Evolutionary conservation across 1,140 invertebrate genomes (phyloP).

Genomic region (Meloidogyne hapla): DNA sequence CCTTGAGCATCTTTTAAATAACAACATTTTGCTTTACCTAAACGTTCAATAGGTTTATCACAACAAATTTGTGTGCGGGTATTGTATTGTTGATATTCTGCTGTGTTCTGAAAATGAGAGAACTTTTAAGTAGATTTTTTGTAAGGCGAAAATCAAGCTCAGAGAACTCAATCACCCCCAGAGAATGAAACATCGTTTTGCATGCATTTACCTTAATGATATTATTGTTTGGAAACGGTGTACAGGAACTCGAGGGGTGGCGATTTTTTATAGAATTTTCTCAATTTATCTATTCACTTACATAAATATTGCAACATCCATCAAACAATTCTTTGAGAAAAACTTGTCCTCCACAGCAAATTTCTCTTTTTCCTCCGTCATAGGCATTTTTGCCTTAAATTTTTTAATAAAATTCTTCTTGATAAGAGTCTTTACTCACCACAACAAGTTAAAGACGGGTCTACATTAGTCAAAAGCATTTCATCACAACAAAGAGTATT

Average conservation of each 20-base stretch:
- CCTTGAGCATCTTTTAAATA: conserved; percentile 38
- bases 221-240: no score
- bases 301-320: conserved; percentile 43
- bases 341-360: conserved; percentile 48
- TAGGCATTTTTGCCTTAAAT: conserved; percentile 31
- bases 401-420: not conserved
- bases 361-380: conserved; percentile 47
- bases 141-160: no score
- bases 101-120: conserved; percentile 4
- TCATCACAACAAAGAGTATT: conserved; percentile 52
- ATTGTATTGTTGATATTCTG: conserved; percentile 46
- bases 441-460: conserved; percentile 22
- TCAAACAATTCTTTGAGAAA: conserved; percentile 51
- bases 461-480: conserved; percentile 44
- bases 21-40: conserved; percentile 45
- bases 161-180: no score
- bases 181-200: no score
- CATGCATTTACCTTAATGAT: no score
- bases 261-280: no score
- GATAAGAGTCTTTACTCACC: no score
- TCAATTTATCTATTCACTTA: not conserved
- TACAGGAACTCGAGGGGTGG: no score
- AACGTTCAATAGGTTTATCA: conserved; percentile 46
- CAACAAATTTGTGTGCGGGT: conserved; percentile 47
- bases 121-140: no score